A percentile compares a stretch with the other conserved stretches of the same genome.
These are phyloP conservation scores for Sebastes hubbsi DNA, from an alignment of 2,797 vertebrate genomes.

Conservation along the genomic window DNA sequence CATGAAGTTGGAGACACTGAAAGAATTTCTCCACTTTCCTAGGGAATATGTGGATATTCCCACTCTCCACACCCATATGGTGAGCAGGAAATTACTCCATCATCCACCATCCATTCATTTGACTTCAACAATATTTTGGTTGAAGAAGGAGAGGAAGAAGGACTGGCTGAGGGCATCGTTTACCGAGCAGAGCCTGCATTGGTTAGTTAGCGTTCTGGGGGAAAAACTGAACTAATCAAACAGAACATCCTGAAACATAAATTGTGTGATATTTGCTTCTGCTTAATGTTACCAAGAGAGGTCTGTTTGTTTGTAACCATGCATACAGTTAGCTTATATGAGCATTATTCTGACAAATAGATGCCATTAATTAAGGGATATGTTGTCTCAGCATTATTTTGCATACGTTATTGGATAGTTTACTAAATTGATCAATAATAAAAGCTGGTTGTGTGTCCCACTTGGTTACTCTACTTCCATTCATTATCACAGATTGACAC, in stretches of 20 bases:
- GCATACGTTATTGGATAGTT: conserved; percentile 8
- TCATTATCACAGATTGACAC: conserved; percentile 88
- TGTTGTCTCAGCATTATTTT: neutral
- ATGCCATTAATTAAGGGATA: neutral
- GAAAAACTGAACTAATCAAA: conserved; percentile 35
- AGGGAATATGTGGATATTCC: conserved; percentile 78
- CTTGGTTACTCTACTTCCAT: conserved; percentile 41
- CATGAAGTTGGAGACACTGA: conserved; percentile 67
- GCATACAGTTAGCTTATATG: neutral
- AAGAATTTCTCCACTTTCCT: conserved; percentile 77
- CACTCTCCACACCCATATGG: conserved; percentile 91
- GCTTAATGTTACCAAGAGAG: neutral
- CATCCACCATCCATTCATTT: conserved; percentile 89
- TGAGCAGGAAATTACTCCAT: conserved; percentile 90
- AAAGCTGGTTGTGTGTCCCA: neutral
- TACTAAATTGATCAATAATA: neutral
- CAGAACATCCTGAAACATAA: conserved; percentile 2
- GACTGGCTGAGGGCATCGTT: conserved; percentile 86
- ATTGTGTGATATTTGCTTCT: conserved; percentile 17
- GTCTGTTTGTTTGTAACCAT: conserved; percentile 10
- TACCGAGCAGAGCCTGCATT: conserved; percentile 94
- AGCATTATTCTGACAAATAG: neutral
- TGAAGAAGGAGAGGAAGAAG: conserved; percentile 88
- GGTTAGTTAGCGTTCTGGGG: conserved; percentile 82
- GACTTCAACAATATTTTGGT: conserved; percentile 86